Percentiles rank a stretch among this genome's conserved stretches.
Evolutionary conservation across 1,140 invertebrate genomes (phyloP).

Genomic region (Fopius arisanus): DNA sequence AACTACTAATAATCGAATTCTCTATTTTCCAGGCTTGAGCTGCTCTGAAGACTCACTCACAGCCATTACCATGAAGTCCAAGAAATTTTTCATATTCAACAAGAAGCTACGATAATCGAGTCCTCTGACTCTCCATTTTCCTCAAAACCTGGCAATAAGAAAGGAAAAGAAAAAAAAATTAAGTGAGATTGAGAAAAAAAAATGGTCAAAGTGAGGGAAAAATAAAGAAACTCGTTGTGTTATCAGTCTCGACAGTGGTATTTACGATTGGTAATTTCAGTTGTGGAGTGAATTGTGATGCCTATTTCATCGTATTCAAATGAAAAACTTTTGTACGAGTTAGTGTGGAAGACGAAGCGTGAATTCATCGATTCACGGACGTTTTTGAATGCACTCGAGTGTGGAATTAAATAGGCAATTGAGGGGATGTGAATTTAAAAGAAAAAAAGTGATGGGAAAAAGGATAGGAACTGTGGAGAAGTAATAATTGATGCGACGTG

Average conservation of each 20-base stretch:
- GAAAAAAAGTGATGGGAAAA: background rate
- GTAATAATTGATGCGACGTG: slow-evolving; percentile 4
- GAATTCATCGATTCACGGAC: slow-evolving; percentile 13
- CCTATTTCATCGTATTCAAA: background rate
- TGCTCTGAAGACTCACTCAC: background rate
- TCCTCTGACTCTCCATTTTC: too few species aligned
- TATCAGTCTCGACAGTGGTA: background rate
- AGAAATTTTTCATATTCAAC: slow-evolving; percentile 48
- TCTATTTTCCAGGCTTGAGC: slow-evolving; percentile 3
- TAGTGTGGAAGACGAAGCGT: slow-evolving; percentile 6
- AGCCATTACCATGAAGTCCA: slow-evolving; percentile 32
- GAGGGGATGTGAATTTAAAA: too few species aligned
- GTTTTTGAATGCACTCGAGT: background rate
- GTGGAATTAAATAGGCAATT: slow-evolving; percentile 16
- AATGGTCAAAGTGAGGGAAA: background rate
- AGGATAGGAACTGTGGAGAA: background rate
- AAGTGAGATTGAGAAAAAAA: background rate
- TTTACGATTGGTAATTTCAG: background rate
- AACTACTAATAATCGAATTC: background rate
- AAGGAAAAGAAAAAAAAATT: background rate
- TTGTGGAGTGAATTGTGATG: background rate
- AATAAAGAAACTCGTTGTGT: background rate
- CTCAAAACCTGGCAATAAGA: background rate
- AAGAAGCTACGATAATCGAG: slow-evolving; percentile 35
- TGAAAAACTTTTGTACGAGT: background rate